Conservation (phyloP, 23 tunicate species). For the Styela plicata region DNA sequence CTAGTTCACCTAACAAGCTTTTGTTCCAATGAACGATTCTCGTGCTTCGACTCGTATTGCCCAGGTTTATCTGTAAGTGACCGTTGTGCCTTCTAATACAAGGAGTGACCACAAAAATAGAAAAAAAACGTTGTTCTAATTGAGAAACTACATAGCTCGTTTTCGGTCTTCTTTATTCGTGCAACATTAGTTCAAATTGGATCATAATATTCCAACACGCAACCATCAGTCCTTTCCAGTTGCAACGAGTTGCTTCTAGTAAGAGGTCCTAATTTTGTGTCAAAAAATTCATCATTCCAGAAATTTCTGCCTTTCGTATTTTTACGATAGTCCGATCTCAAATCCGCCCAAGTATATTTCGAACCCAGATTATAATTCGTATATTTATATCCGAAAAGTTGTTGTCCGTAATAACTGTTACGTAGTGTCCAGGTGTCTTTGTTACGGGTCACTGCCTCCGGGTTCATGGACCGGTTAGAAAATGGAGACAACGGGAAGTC, state of each 20-base stretch:
- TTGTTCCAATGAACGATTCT: no score
- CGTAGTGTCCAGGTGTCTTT: conserved; percentile 25
- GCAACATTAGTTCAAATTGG: not conserved
- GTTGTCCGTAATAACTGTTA: conserved; percentile 30
- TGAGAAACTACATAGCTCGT: no score
- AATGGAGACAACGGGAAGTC: conserved; percentile 61
- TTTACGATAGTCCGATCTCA: conserved; percentile 16
- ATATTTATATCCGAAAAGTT: conserved; percentile 55
- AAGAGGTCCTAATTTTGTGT: conserved; percentile 2
- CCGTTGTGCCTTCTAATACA: no score
- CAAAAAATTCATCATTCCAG: conserved; percentile 16
- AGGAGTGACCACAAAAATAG: no score
- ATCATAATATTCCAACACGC: not conserved
- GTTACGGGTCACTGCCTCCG: conserved; percentile 25
- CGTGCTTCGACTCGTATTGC: no score
- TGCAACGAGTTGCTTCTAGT: not conserved
- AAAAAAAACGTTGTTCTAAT: no score
- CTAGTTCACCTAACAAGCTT: no score
- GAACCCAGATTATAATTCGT: conserved; percentile 34
- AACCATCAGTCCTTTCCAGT: not conserved
- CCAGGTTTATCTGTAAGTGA: no score
- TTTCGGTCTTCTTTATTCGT: no score
- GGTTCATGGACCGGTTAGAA: conserved; percentile 39
- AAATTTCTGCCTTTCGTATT: not conserved
- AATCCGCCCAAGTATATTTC: conserved; percentile 5